Conservation (phyloP, 2,797 vertebrate genomes). For the Enteromius mattozi region DNA sequence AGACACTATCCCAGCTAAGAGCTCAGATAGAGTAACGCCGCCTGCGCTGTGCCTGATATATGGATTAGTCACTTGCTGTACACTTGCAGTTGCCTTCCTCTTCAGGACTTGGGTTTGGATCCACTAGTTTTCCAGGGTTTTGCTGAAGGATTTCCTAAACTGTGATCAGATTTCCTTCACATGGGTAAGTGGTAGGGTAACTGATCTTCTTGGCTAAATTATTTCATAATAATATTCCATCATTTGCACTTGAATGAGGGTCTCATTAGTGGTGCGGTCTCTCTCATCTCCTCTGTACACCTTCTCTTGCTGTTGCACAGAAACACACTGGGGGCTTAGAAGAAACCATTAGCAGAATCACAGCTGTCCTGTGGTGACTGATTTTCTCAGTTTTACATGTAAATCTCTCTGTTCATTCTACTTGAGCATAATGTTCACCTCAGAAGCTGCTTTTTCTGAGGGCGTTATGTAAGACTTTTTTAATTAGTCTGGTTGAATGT, state of each 20-base stretch:
- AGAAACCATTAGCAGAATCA: slow-evolving; percentile 30
- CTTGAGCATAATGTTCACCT: slow-evolving; percentile 24
- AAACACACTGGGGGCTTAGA: slow-evolving; percentile 10
- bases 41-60: slow-evolving; percentile 42
- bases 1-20: slow-evolving; percentile 55
- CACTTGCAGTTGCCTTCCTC: slow-evolving; percentile 41
- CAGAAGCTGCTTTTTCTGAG: slow-evolving; percentile 13
- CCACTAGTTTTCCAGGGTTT: neutral
- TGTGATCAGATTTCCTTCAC: slow-evolving; percentile 40
- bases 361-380: slow-evolving; percentile 25
- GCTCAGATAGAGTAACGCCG: slow-evolving; percentile 10
- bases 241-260: slow-evolving; percentile 28
- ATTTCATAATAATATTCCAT: slow-evolving; percentile 17
- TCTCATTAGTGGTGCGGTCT: slow-evolving; percentile 29
- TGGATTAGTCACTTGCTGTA: slow-evolving; percentile 52
- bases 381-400: slow-evolving; percentile 6
- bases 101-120: slow-evolving; percentile 42
- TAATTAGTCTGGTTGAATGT: slow-evolving; percentile 19
- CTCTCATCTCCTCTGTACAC: slow-evolving; percentile 11
- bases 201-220: slow-evolving; percentile 16
- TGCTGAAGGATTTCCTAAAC: slow-evolving; percentile 24
- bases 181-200: slow-evolving; percentile 67
- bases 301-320: slow-evolving; percentile 4
- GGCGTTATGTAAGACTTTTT: slow-evolving; percentile 9
- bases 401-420: slow-evolving; percentile 11